A percentile compares a stretch with the other conserved stretches of the same genome.
These are phyloP conservation scores for Xylota sylvarum DNA, from an alignment of 2,888 invertebrate genomes.

Conservation along the genomic window DNA sequence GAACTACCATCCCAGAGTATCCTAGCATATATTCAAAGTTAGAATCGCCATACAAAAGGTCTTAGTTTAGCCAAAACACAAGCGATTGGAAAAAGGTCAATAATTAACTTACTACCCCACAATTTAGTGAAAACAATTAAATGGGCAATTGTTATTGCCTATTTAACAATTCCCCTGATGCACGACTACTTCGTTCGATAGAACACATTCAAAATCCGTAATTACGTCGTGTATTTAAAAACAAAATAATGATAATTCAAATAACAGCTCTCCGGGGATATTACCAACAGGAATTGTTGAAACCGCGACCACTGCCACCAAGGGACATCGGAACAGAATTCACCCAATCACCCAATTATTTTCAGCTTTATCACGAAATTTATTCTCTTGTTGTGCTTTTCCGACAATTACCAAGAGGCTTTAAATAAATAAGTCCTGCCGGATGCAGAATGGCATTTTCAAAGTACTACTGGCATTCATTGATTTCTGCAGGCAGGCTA, in stretches of 20 bases:
- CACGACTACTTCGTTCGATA: conserved; percentile 40
- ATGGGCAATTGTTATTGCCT: conserved; percentile 33
- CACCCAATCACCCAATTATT: conserved; percentile 72
- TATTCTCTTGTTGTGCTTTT: conserved; percentile 69
- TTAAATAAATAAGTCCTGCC: conserved; percentile 70
- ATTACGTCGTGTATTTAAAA: conserved; percentile 64
- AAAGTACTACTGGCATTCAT: conserved; percentile 45
- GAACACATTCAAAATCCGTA: conserved; percentile 15
- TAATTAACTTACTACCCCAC: conserved; percentile 28
- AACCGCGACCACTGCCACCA: conserved; percentile 33
- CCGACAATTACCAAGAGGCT: conserved; percentile 70
- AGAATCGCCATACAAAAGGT: too few relatives aligned
- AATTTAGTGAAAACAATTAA: conserved; percentile 55
- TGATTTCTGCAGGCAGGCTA: conserved; percentile 49
- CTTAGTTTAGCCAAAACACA: background rate
- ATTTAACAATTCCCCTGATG: conserved; percentile 19
- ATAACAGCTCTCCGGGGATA: conserved; percentile 55
- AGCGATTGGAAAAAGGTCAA: conserved; percentile 3
- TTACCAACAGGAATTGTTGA: conserved; percentile 31
- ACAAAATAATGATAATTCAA: conserved; percentile 65
- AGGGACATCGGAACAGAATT: conserved; percentile 39
- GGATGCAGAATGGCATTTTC: conserved; percentile 55
- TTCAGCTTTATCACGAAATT: conserved; percentile 72
- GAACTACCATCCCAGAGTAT: too few relatives aligned
- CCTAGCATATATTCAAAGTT: too few relatives aligned